Conservation (phyloP, 2,888 invertebrate genomes). For the Platerodrilus igneus region DNA sequence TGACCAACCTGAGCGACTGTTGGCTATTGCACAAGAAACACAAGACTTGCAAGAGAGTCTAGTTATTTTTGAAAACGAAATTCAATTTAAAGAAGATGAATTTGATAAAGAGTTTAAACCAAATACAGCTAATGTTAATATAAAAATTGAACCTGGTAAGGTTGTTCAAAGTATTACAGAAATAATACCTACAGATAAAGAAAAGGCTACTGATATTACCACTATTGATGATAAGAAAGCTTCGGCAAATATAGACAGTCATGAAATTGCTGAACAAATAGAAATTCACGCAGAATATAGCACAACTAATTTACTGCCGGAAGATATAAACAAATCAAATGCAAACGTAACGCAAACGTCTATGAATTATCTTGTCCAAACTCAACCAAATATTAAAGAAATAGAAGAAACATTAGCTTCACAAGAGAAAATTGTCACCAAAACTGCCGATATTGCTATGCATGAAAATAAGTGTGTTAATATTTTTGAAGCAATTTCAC, state of each 20-base stretch:
- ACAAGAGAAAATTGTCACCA: conserved; percentile 19
- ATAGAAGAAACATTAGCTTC: conserved; percentile 34
- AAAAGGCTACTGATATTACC: conserved; percentile 35
- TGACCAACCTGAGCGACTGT: conserved; percentile 31
- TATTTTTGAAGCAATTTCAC: conserved; percentile 16
- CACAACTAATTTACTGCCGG: conserved; percentile 14
- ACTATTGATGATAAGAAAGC: conserved; percentile 41
- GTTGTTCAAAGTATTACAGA: conserved; percentile 47
- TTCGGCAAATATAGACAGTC: conserved; percentile 39
- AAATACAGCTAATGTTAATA: conserved; percentile 46
- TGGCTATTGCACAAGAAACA: conserved; percentile 41
- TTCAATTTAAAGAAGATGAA: conserved; percentile 51
- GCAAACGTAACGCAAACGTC: conserved; percentile 36
- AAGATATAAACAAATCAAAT: conserved; percentile 35
- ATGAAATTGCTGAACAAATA: conserved; percentile 43
- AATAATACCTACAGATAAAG: conserved; percentile 39
- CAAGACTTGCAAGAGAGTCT: conserved; percentile 50
- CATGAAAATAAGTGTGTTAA: conserved; percentile 30
- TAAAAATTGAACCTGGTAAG: conserved; percentile 51
- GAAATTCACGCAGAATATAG: conserved; percentile 12
- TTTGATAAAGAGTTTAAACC: conserved; percentile 50
- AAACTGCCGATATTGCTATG: conserved; percentile 45
- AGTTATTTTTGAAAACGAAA: conserved; percentile 48
- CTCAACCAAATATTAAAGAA: conserved; percentile 41
- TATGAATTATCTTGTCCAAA: conserved; percentile 38